Evolutionary conservation across 2,113 vertebrate species (phyloP).

Genomic region (Mugil cephalus): DNA sequence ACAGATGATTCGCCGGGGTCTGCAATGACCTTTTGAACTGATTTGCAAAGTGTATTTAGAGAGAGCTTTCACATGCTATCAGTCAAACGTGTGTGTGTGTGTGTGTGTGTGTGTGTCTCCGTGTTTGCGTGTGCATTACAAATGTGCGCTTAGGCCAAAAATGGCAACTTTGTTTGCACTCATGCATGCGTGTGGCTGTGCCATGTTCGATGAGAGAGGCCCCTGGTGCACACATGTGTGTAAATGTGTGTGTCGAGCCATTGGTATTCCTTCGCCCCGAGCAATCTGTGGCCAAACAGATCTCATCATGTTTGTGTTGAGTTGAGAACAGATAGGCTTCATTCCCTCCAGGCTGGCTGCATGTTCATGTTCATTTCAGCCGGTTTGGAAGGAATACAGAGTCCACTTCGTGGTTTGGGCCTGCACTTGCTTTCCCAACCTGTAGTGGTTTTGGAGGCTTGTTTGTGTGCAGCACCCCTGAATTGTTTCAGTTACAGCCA

Average conservation of each 20-base stretch:
- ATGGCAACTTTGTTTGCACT: conserved; percentile 32
- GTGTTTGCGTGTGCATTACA: conserved; percentile 30
- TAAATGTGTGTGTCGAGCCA: conserved; percentile 48
- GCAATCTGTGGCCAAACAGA: conserved; percentile 66
- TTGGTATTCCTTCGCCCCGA: conserved; percentile 66
- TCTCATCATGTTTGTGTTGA: conserved; percentile 76
- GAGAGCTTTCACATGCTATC: conserved; percentile 70
- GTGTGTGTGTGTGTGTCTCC: conserved; percentile 25
- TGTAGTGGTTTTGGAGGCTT: conserved; percentile 18
- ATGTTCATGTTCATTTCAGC: conserved; percentile 64
- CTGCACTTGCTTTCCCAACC: not conserved
- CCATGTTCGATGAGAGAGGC: conserved; percentile 15
- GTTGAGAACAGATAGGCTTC: conserved; percentile 57
- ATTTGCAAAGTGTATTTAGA: conserved; percentile 58
- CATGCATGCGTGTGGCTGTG: conserved; percentile 2
- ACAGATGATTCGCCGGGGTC: conserved; percentile 64
- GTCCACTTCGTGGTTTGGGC: conserved; percentile 13
- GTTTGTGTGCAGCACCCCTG: conserved; percentile 16
- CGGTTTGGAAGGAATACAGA: conserved; percentile 30
- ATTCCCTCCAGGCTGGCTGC: conserved; percentile 51
- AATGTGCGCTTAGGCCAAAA: conserved; percentile 54
- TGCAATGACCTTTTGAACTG: conserved; percentile 53
- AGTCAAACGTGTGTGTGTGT: conserved; percentile 37
- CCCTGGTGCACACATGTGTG: conserved; percentile 41
- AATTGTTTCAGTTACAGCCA: not conserved